phyloP scores from a whole-genome alignment of 2,888 invertebrate species.

The Acleris emargana region DNA sequence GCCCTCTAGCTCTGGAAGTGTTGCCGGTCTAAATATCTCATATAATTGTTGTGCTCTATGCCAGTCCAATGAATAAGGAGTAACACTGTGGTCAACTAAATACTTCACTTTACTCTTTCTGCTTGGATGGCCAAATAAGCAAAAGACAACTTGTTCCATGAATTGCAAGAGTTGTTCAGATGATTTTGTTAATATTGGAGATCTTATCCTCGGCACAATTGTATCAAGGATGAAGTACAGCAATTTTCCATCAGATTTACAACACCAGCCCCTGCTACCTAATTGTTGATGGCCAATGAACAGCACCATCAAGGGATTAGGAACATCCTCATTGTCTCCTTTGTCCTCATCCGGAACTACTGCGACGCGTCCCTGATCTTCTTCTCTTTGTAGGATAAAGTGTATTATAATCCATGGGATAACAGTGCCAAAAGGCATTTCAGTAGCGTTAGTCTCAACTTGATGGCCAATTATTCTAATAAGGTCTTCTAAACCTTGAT shows the following conservation, averaged over 20 bases:
- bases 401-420: constrained; percentile 93
- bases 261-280: constrained; percentile 90
- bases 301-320: constrained; percentile 89
- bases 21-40: constrained; percentile 91
- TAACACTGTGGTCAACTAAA: constrained; percentile 90
- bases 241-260: constrained; percentile 89
- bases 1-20: constrained; percentile 92
- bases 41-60: constrained; percentile 89
- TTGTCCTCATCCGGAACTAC: constrained; percentile 64
- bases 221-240: constrained; percentile 90
- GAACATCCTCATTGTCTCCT: constrained; percentile 84
- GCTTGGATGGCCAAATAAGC: constrained; percentile 92
- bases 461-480: constrained; percentile 90
- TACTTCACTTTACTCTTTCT: constrained; percentile 85
- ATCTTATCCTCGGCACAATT: constrained; percentile 87
- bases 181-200: constrained; percentile 85
- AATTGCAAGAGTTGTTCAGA: constrained; percentile 89
- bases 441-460: constrained; percentile 87
- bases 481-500: constrained; percentile 89
- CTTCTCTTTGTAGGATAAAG: constrained; percentile 89
- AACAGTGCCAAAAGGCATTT: constrained; percentile 88
- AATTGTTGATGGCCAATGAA: constrained; percentile 94
- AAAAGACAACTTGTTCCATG: constrained; percentile 92
- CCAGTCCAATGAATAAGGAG: constrained; percentile 88
- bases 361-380: constrained; percentile 86